phyloP scores from a whole-genome alignment of 2,888 invertebrate genomes.

The Zhuqinia jingwanae region DNA sequence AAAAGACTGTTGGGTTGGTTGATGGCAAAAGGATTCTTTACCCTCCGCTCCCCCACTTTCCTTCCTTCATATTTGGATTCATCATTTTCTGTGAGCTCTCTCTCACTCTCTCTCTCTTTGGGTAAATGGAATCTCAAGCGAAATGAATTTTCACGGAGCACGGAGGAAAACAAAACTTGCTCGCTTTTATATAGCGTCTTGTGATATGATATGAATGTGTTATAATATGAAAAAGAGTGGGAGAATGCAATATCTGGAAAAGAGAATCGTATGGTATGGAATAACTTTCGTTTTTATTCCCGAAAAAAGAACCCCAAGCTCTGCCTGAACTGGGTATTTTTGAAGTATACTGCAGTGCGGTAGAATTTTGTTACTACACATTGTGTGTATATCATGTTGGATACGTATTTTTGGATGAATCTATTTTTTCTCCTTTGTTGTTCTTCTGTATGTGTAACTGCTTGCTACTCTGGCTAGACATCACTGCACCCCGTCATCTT shows the following conservation, averaged over 20 bases:
- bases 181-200: constrained; percentile 10
- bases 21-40: constrained; percentile 64
- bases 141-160: constrained; percentile 56
- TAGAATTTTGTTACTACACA: background rate
- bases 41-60: constrained; percentile 58
- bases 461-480: constrained; percentile 3
- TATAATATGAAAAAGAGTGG: constrained; percentile 10
- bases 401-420: background rate
- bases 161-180: too few species aligned
- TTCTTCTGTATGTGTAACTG: constrained; percentile 36
- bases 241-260: constrained; percentile 9
- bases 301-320: constrained; percentile 45
- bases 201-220: too few species aligned
- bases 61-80: constrained; percentile 27
- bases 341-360: background rate
- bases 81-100: constrained; percentile 47
- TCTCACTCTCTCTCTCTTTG: too few species aligned
- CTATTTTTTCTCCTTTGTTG: background rate
- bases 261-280: background rate
- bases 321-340: background rate
- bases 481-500: constrained; percentile 41
- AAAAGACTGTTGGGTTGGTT: constrained; percentile 44
- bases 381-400: too few species aligned
- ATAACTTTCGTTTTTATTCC: background rate
- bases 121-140: constrained; percentile 31